phyloP scores from a whole-genome alignment of 2,113 vertebrate species.

The Laticauda colubrina region DNA sequence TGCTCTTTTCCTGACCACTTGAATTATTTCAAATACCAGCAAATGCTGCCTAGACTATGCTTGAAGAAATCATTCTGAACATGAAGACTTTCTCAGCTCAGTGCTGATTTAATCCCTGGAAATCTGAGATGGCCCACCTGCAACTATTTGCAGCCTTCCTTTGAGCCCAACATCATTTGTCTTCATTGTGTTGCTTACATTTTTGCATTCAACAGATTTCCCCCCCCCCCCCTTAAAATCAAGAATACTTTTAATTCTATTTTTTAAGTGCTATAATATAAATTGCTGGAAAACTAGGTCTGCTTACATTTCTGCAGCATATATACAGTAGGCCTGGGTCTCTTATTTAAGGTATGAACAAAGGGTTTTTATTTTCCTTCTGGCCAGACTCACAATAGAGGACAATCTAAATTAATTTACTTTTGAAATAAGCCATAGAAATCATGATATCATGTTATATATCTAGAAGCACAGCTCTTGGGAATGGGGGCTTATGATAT shows the following conservation, averaged over 20 bases:
- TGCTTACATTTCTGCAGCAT: background rate
- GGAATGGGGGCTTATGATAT: background rate
- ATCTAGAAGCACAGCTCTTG: background rate
- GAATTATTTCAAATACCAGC: background rate
- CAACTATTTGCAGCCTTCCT: background rate
- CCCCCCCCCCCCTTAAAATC: background rate
- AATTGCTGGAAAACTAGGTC: background rate
- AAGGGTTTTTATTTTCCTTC: background rate
- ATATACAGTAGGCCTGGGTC: background rate
- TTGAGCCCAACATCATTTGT: background rate
- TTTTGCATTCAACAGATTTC: background rate
- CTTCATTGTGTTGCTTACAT: background rate
- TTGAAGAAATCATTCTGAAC: background rate
- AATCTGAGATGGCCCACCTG: background rate
- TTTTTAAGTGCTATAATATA: background rate
- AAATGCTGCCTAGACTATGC: background rate
- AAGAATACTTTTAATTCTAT: background rate
- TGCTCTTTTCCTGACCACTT: background rate
- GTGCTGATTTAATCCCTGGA: background rate
- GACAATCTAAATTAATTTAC: background rate
- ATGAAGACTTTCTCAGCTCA: background rate
- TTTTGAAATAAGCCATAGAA: background rate
- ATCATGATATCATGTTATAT: background rate
- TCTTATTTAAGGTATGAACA: background rate
- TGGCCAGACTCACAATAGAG: background rate